These are phyloP conservation scores for Poeciliopsis presidionis DNA, from an alignment of 2,797 vertebrate species.

Conservation along the genomic window DNA sequence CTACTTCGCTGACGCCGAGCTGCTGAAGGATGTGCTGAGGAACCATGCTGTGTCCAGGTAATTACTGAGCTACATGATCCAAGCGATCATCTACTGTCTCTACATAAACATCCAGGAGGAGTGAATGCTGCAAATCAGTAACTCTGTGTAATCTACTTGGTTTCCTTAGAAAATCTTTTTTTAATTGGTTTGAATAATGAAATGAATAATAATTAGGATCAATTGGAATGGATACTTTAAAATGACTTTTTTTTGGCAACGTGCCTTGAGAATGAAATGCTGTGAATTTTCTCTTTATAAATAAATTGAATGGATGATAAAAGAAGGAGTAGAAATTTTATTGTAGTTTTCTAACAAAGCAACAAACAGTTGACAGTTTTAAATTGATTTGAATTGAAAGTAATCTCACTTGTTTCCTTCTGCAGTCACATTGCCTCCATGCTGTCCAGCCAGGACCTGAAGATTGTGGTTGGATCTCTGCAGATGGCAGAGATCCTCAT, in stretches of 20 bases:
- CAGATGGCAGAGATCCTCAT: conserved; percentile 99
- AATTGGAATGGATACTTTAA: background rate
- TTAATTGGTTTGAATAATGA: background rate
- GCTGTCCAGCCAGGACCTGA: conserved; percentile 99
- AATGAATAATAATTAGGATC: background rate
- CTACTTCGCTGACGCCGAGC: conserved; percentile 99
- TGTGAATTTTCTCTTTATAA: background rate
- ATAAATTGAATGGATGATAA: background rate
- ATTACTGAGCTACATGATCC: background rate
- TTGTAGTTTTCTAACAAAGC: background rate
- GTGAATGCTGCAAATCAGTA: background rate
- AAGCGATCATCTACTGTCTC: background rate
- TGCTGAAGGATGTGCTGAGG: conserved; percentile 98
- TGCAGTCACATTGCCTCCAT: conserved; percentile 99
- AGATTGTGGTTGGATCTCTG: conserved; percentile 99
- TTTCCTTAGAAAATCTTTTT: background rate
- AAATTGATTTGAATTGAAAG: background rate
- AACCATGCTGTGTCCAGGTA: conserved; percentile 99
- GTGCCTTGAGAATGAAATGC: background rate
- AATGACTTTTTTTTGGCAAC: background rate
- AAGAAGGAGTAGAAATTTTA: background rate
- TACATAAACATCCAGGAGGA: no score
- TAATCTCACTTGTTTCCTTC: conserved; percentile 40
- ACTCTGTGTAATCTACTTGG: background rate
- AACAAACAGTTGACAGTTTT: background rate